These are phyloP conservation scores for Drosophila orena DNA, from an alignment of 1,140 invertebrate species.

Conservation along the genomic window DNA sequence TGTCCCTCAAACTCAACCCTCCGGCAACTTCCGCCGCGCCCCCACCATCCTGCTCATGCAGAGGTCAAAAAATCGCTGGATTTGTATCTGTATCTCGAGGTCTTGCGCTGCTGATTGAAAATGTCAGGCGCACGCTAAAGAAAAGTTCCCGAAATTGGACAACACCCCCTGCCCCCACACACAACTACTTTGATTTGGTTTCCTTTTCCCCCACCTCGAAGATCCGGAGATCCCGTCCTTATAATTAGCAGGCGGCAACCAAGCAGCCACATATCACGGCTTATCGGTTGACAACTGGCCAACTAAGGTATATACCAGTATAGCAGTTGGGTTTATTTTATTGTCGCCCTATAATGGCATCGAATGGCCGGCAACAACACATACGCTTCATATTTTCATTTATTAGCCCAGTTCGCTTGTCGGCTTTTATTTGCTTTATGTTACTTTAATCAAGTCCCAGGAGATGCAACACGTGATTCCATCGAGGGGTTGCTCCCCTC, in stretches of 20 bases:
- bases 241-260: conserved; percentile 68
- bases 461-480: conserved; percentile 84
- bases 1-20: conserved; percentile 45
- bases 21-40: neutral
- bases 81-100: conserved; percentile 7
- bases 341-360: conserved; percentile 37
- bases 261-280: conserved; percentile 50
- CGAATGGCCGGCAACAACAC: conserved; percentile 35
- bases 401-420: conserved; percentile 72
- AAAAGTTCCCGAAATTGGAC: conserved; percentile 42
- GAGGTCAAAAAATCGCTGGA: conserved; percentile 55
- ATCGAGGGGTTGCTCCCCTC: conserved; percentile 45
- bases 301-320: conserved; percentile 9
- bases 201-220: neutral
- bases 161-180: conserved; percentile 4
- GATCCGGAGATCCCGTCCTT: conserved; percentile 18
- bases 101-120: conserved; percentile 69
- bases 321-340: conserved; percentile 12
- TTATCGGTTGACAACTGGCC: conserved; percentile 44
- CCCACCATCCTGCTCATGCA: neutral
- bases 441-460: conserved; percentile 81
- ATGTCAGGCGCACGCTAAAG: conserved; percentile 66
- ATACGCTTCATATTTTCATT: conserved; percentile 80
- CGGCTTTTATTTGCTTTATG: conserved; percentile 79
- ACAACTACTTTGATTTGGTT: neutral